Base-by-base conservation (phyloP, 2,888 invertebrate species). In the Drosophila testacea region DNA sequence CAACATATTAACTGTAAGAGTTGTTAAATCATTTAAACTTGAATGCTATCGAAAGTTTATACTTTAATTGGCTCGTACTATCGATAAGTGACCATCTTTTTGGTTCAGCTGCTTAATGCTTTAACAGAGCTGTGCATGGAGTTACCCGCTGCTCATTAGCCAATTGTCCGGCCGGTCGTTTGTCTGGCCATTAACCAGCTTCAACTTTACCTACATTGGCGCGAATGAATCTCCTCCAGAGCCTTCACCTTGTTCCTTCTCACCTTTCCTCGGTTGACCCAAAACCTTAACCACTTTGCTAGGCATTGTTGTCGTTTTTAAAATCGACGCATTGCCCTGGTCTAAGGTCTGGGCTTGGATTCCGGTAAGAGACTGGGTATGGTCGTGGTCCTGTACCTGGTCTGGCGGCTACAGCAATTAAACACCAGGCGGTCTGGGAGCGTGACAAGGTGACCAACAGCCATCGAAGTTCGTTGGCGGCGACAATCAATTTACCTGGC, bases 401-500 rank as follows among this genome's bases (percentile, higher is more conserved):
- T 30, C 55, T 11, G 32, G 32, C n/a, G 10, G 59, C 79, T 74
- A 71, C 47, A 70, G 84, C 82, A 84, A 84, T 84, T 83, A 84
- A 83, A 79, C 72, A 72, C 61, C 62, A 79, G 82, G 77, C 66
- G 84, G 70, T 46, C 63, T 55, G 72, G 62, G 66, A 57, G 74
- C 71, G 68, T 69, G 78, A 69, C 66, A 80, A 83, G 84, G 78
- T 84, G 84, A 80, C 84, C 83, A 82, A 74, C 77, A 83, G 78
- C 69, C 71, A 71, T 86, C 78, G 78, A 81, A 83, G 75, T 77
- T 82, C 77, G 83, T 79, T 79, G 80, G 65, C 66, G 77, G 76
- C 73, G 77, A 83, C 82, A 84, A 84, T 83, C 81, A 84, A 83
- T 85, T 86, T 84, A 83, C 86, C 86, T 76, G 83, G 36, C 69